Percentiles rank a stretch among this genome's conserved stretches.
phyloP scores from a whole-genome alignment of 1,140 invertebrate genomes.

The Heliconius hermathena region DNA sequence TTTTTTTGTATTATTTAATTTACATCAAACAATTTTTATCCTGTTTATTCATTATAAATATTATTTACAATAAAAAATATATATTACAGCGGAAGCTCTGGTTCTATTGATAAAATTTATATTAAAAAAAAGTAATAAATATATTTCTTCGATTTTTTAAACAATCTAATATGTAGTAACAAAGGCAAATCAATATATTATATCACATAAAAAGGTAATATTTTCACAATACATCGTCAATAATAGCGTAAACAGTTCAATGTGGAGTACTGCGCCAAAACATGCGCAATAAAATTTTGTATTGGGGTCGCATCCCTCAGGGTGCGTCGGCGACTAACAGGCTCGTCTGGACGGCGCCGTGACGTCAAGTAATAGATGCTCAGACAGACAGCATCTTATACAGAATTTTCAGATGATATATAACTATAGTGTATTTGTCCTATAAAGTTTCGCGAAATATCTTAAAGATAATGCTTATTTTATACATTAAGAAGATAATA shows the following conservation, averaged over 20 bases:
- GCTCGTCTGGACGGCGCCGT: conserved; percentile 62
- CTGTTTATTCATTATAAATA: too few relatives aligned
- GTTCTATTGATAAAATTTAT: too few relatives aligned
- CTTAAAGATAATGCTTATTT: too few relatives aligned
- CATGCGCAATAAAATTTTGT: conserved; percentile 47
- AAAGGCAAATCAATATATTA: too few relatives aligned
- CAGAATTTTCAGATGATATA: not conserved
- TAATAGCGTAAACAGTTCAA: conserved; percentile 26
- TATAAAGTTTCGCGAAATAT: not conserved
- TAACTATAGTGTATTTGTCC: not conserved
- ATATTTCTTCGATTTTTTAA: too few relatives aligned
- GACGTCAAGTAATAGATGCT: conserved; percentile 56
- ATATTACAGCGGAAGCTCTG: too few relatives aligned
- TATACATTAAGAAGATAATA: too few relatives aligned
- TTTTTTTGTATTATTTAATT: too few relatives aligned
- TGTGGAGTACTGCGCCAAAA: conserved; percentile 40
- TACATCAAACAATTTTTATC: too few relatives aligned
- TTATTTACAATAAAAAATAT: too few relatives aligned
- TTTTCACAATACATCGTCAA: not conserved
- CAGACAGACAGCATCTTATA: not conserved
- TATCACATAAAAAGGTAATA: not conserved
- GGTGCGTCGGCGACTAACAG: conserved; percentile 67
- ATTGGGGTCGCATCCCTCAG: conserved; percentile 67
- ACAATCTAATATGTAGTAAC: too few relatives aligned
- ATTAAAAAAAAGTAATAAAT: too few relatives aligned